A percentile compares a stretch with the other conserved stretches of the same genome.
Conservation (phyloP, 2,888 invertebrate genomes). For the Elaeidobius kamerunicus region DNA sequence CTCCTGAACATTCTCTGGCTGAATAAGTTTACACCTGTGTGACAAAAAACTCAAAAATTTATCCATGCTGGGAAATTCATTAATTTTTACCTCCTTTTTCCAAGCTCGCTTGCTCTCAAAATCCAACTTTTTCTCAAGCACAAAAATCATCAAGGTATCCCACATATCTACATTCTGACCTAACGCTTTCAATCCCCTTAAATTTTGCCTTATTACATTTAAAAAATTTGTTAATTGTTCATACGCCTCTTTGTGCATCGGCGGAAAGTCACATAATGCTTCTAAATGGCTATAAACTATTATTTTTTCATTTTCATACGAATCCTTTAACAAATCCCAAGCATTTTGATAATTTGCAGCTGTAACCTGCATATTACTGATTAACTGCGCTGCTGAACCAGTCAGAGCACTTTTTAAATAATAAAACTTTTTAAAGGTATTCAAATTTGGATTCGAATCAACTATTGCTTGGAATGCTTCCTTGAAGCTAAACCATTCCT, state of each 20-base stretch:
- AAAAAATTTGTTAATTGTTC: slow-evolving; percentile 14
- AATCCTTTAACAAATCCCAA: slow-evolving; percentile 20
- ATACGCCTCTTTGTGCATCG: slow-evolving; percentile 17
- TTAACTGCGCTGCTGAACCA: slow-evolving; percentile 1
- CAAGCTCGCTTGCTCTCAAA: not conserved
- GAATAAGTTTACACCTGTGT: not conserved
- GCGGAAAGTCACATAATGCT: slow-evolving; percentile 19
- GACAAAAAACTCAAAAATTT: slow-evolving; percentile 4
- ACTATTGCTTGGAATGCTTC: not conserved
- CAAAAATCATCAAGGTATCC: slow-evolving; percentile 12
- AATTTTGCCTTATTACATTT: slow-evolving; percentile 13
- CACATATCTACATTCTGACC: slow-evolving; percentile 14
- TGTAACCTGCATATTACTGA: slow-evolving; percentile 14
- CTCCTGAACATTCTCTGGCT: not conserved
- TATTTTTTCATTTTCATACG: slow-evolving; percentile 26
- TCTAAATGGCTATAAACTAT: slow-evolving; percentile 23
- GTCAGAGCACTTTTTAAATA: slow-evolving; percentile 16
- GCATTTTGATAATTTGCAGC: slow-evolving; percentile 22
- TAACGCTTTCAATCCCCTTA: slow-evolving; percentile 20
- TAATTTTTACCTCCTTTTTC: not conserved
- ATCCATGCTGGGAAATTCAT: not conserved
- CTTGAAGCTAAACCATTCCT: not conserved
- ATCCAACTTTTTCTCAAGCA: slow-evolving; percentile 1
- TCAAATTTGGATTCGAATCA: not conserved
- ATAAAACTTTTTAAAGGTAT: slow-evolving; percentile 19